Evolutionary conservation across 2,888 invertebrate species (phyloP), one percentile per base, ranked within the genome.

Genomic region (Drosophila neotestacea): DNA sequence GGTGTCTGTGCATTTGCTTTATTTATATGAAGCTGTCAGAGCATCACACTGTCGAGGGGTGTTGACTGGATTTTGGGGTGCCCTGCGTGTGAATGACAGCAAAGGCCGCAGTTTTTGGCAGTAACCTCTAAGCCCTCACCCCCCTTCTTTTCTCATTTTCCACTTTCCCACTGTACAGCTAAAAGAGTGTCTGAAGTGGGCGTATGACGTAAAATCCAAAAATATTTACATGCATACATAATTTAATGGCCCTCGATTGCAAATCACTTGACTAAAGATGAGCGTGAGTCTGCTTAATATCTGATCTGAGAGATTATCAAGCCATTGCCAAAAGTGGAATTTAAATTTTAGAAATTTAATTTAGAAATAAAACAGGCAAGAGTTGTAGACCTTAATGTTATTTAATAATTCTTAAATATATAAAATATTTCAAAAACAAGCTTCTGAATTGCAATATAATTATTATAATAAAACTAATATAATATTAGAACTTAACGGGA

Each of bases 11-110:
- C 69, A 81, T 76, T 73, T 73, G 77, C 70, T 86, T 84, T 82
- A 84, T 85, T 81, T 82, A 80, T 74, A 82, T 79, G 75, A 81
- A 87, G 81, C 87, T 85, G 81, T 85, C 87, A 81, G 71, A 67
- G 32, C 76, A 65, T 56, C 66, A 63, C 65, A 70, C 70, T 41
- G 54, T 13, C 52, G 32, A 27, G 42, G 13, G 59, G 42, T 11
- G 44, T 38, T 47, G 22, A 41, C 52, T 54, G 50, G 38, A 47
- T 59, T 58, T 36, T 16, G 61, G 58, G 58, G 39, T 64, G 64
- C n/a, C 46, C 64, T 84, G 84, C 73, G 71, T 84, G 84, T 74
- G 71, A 85, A 68, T 85, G 87, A 87, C 87, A 87, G 82, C 59
- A 52, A 42, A 71, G 65, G 65, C 72, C 67, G 62, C 63, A 70